phyloP scores from a whole-genome alignment of 2,797 vertebrate species.

The Microctenopoma stevenorrisi region DNA sequence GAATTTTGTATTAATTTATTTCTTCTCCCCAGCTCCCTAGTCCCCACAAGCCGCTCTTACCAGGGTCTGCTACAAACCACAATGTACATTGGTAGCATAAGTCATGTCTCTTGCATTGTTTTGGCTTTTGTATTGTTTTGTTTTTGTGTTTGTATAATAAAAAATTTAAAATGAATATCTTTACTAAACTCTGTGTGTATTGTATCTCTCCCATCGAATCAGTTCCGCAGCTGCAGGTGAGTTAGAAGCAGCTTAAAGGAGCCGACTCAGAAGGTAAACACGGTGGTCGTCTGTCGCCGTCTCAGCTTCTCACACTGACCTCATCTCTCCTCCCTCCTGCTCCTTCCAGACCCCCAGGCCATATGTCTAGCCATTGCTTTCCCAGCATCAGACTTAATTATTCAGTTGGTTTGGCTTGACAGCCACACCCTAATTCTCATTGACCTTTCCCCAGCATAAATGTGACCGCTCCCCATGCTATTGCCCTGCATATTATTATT shows the following conservation, averaged over 20 bases:
- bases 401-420: constrained; percentile 48
- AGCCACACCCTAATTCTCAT: constrained; percentile 35
- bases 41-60: too few relatives aligned
- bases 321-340: constrained; percentile 4
- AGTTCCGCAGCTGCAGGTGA: constrained; percentile 36
- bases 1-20: too few relatives aligned
- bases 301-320: constrained; percentile 19
- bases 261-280: constrained; percentile 43
- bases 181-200: too few relatives aligned
- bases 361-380: constrained; percentile 66
- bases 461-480: neutral
- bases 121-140: too few relatives aligned
- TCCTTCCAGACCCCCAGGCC: constrained; percentile 51
- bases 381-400: constrained; percentile 61
- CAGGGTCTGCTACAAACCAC: too few relatives aligned
- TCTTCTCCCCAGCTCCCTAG: too few relatives aligned
- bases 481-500: too few relatives aligned
- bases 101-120: too few relatives aligned
- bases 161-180: too few relatives aligned
- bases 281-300: neutral
- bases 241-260: neutral
- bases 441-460: constrained; percentile 19
- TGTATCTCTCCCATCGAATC: neutral
- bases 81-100: too few relatives aligned
- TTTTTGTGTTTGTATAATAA: too few relatives aligned